Base-by-base conservation (phyloP, 2,113 vertebrate genomes). In the Nesoenas mayeri region DNA sequence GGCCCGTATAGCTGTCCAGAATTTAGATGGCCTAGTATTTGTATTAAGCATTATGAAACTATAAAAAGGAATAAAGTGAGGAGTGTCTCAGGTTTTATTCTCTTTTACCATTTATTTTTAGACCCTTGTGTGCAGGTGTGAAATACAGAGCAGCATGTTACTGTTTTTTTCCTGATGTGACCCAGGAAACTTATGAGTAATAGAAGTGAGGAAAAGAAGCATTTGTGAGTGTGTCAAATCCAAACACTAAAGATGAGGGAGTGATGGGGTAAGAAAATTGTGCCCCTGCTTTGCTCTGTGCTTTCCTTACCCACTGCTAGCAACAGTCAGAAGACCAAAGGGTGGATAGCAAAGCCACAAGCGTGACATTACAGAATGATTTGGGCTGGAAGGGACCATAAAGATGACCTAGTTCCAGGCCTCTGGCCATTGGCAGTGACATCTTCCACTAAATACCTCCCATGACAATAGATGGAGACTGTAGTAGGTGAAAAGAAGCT, bases 121-220 rank as follows among this genome's bases (percentile, higher is more conserved):
- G 32, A 44, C 26, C 8, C 10, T 73, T 40, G 25, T 56, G 13
- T 62, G 15, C 25, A 47, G 16, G 32, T 62, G 32, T 77, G 61
- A 85, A 81, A 50, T 25, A 13, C 9, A 32, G 24, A 83, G 44
- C 34, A 56, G 24, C 14, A n/a, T 0, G 0, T 58, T 42, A 16
- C 5, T 79, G 61, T 14, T 40, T 12, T 60, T 90, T 85, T 80
- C 62, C 67, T 70, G 54, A 40, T 80, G 11, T 26, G 51, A 66
- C 17, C 13, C 17, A 77, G 72, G 60, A 88, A 93, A 54, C 22
- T 22, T 58, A 2, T 3, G 19, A 20, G 36, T 50, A 61, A 62
- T 24, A 51, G 31, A 48, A 60, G 14, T 22, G 22, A 79, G 61
- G 61, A 69, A 67, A 79, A 81, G 54, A 34, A 57, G 16, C 6